Base-by-base conservation (phyloP, 2,888 invertebrate genomes). In the Cerastis leucographa region DNA sequence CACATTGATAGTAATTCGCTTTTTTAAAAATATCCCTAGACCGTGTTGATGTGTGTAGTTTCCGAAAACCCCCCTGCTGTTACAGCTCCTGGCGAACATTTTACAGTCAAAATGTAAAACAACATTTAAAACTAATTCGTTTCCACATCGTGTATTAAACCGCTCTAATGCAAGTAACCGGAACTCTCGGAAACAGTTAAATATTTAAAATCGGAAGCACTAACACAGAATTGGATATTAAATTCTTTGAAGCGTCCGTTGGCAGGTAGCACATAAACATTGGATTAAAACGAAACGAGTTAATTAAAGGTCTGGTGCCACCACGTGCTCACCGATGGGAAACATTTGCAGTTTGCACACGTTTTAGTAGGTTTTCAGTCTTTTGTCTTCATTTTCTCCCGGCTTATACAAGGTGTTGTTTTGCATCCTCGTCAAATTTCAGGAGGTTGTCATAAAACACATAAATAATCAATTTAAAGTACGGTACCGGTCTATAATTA, bases 141-240 rank as follows among this genome's bases (percentile, higher is more conserved):
- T 67, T 75, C 22, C 66, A 71, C 71, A 2, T 73, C 40, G 25
- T 14, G 46, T 51, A 65, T 51, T 25, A 64, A 3, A 54, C 14
- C 59, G 70, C 54, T 84, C 66, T 56, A 75, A 72, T 70, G 66
- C 7, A 29, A 29, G 56, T 49, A 46, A 72, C 11, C 29, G 29
- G 71, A 49, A 22, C 25, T 76, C 46, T 62, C 22, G 42, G 69
- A 51, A 71, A 29, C 62, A 12, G n/a, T 72, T 44, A 76, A 76
- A 80, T 80, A 73, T 73, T 74, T 84, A 76, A 74, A 76, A 74
- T 80, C 61, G 12, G 51, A 83, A 76, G 56, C 76, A 83, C 69
- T 71, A 59, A 76, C 68, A 69, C 40, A 29, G 64, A 76, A 80
- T 17, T n/a, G n/a, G 19, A 62, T 51, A 67, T 83, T 67, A 49